Base-by-base conservation (phyloP, 2,888 invertebrate genomes). In the Tipula lateralis region DNA sequence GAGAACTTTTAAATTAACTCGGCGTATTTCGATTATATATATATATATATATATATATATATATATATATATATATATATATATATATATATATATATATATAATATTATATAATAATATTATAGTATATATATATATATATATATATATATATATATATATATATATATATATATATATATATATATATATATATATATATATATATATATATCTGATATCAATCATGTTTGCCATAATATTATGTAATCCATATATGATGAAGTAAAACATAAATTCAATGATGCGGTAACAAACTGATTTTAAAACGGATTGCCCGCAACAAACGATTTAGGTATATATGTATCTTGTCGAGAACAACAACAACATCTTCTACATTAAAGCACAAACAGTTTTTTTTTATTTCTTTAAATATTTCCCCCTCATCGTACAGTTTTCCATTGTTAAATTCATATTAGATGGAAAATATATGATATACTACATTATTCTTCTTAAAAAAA, bases 391-490 rank as follows among this genome's bases (percentile, higher is more conserved):
- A 39, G 16, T 16, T 44, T 19, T 66, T 66, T 66, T 24, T 66
- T 24, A 9, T 66, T 66, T 66, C 66, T 66, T 66, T 66, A 66
- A 66, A 66, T 24, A 24, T 66, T 66, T 66, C 66, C 66, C 66
- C 66, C 66, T 66, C 66, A 66, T 66, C 66, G 24, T 66, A 12
- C 19, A 66, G 24, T 66, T 66, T 66, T 66, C 66, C 66, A 66
- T 66, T 66, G 66, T 66, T 66, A 24, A 66, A 66, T 66, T 66
- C 66, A 66, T 66, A 66, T 66, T 66, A 66, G 66, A 66, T 66
- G 66, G 24, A 66, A 66, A 24, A 66, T 66, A 12, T 66, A 24
- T 66, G 66, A 66, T 66, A 66, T 66, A 66, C 66, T 66, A 66
- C 66, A 66, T 66, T 66, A 66, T 66, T 24, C 66, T 9, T 44